A percentile compares a stretch with the other conserved stretches of the same genome.
Evolutionary conservation across 2,797 vertebrate genomes (phyloP).

Genomic region (Cuniculus paca): DNA sequence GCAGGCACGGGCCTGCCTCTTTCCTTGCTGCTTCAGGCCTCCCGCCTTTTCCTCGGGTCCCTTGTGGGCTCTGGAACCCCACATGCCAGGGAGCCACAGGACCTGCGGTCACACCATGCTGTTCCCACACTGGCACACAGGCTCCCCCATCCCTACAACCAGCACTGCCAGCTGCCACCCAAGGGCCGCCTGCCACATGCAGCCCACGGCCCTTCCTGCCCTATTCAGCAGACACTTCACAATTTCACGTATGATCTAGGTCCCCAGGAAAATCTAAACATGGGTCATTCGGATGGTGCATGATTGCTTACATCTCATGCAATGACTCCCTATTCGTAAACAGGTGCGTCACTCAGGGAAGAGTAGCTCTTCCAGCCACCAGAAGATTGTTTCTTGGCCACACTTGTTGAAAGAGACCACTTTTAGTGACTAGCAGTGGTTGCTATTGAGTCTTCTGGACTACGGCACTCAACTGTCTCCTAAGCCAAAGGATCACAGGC

Average conservation of each 20-base stretch:
- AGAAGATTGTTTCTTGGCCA: slow-evolving; percentile 2
- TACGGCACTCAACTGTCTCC: not conserved
- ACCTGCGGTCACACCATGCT: not conserved
- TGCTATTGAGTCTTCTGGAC: slow-evolving; percentile 10
- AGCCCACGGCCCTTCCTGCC: not conserved
- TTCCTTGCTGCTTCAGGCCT: not conserved
- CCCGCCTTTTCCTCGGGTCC: not conserved
- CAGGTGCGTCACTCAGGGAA: not conserved
- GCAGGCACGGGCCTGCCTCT: not conserved
- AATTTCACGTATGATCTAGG: slow-evolving; percentile 31
- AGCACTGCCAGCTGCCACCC: not conserved
- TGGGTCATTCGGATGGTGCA: not conserved
- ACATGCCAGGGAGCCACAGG: not conserved
- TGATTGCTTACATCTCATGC: not conserved
- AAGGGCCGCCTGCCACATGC: not conserved
- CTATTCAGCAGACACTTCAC: not conserved
- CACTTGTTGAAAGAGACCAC: not conserved
- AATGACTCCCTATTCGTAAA: slow-evolving; percentile 30
- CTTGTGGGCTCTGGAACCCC: not conserved
- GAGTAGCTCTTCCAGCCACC: slow-evolving; percentile 29
- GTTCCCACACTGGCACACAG: rapidly evolving
- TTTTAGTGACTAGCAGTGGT: not conserved
- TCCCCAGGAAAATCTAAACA: not conserved
- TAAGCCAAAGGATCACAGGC: not conserved
- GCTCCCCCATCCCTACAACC: too few relatives aligned